Evolutionary conservation across 2,113 vertebrate species (phyloP), one percentile per base, ranked within the genome.

Genomic region (Platysternon megacephalum): DNA sequence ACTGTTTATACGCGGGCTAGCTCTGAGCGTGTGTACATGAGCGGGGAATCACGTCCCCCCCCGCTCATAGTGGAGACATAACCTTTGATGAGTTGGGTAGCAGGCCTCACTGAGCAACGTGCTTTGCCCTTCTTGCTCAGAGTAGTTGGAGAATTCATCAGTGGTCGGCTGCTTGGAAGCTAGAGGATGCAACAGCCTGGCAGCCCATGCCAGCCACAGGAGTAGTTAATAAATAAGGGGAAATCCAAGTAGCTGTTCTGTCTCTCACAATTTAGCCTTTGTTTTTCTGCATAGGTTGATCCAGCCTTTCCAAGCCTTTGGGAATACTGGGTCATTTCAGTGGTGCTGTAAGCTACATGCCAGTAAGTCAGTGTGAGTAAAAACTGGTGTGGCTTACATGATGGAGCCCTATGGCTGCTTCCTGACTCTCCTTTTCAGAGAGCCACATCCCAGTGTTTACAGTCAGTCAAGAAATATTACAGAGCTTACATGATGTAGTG

Each of bases 81-180:
- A 14, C 58, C 58, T 35, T 14, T 32, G 58, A 65, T 35, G 32
- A 65, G 32, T 35, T 35, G 32, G 32, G 58, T 29, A 65, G 58
- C 58, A 65, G 58, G 58, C 12, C 26, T 58, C 17, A 5, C 3
- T 12, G 78, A 19, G 10, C 5, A n/a, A 49, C 2, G 10, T 0
- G 0, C 10, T 2, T 78, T 4, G 1, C n/a, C 32, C 2, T 1
- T 39, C 0, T 1, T 2, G 11, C 0, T 6, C 29, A 61, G 48
- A 42, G 39, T 3, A 0, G 1, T 5, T 1, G 29, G 0, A 0
- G 0, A 39, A 58, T 91, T 42, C 39, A 1, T 32, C 11, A 0
- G 24, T 6, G 2, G 2, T 17, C 39, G 8, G 19, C 85, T 52
- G 21, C 82, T 39, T 49, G 61, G 7, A 0, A 35, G 48, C 0